Evolutionary conservation across 2,797 vertebrate species (phyloP), one percentile per base, ranked within the genome.

Genomic region (Oreonectes daqikongensis): DNA sequence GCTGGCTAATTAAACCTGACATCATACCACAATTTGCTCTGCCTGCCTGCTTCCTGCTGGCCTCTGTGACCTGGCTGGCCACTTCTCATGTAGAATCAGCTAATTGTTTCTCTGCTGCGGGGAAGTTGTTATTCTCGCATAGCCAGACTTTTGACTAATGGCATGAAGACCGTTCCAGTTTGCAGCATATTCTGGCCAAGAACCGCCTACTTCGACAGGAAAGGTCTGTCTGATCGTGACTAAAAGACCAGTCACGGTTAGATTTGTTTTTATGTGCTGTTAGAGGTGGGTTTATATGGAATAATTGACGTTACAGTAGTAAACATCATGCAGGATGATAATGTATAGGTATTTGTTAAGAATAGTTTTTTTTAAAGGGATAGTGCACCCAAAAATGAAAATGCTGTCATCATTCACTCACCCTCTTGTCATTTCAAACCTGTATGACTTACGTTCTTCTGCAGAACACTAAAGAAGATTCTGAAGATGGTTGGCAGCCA

Each of bases 1-100:
- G 70, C 84, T 86, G 83, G 84, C 85, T 92, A 90, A 92, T 92
- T 92, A 88, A 83, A 91, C 85, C 81, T 84, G 89, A 90, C 89
- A 90, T 88, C 86, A 86, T 87, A 88, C 88, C 85, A 75, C 78
- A 89, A 86, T 81, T 77, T 80, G 50, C 72, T 65, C 67, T 38
- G 60, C 63, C 30, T 70, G 42, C 53, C 73, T 60, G 61, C 32
- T 42, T 63, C 55, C 44, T 32, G 35, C 63, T 30, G 57, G 69
- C 63, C 69, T 32, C 8, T 10, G 6, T 71, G 69, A 77, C 46
- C 30, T 63, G 42, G 46, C 30, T 60, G 9, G 24, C 35, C 32
- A 15, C 44, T 38, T 46, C 44, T 52, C 28, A n/a, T 26, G 60
- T 46, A 40, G 53, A 66, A 40, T 71, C 42, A 63, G 17, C 20